These are phyloP conservation scores for Pristionchus arcanus DNA, from an alignment of 2,888 invertebrate species.

Conservation along the genomic window DNA sequence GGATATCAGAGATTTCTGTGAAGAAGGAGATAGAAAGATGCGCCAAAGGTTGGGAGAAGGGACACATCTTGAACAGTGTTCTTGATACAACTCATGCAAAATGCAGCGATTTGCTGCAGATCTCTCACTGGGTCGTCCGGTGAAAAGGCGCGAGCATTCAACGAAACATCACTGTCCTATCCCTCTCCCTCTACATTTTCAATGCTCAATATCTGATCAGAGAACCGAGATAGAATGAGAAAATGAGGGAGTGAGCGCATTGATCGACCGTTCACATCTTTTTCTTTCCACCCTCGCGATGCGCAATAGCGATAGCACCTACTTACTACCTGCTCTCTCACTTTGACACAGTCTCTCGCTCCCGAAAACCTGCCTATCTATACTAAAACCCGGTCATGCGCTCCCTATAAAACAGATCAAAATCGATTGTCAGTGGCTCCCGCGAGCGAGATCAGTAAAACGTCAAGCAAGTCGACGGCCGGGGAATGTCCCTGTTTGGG, in stretches of 20 bases:
- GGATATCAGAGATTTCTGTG: too few species aligned
- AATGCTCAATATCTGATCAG: too few species aligned
- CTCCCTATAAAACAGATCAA: neutral
- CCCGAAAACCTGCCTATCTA: neutral
- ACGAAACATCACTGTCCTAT: neutral
- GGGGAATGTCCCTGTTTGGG: slow-evolving; percentile 2
- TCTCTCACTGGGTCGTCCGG: neutral
- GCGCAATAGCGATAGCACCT: neutral
- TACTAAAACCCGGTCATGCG: neutral
- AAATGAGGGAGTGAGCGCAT: too few species aligned
- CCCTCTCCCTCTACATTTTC: too few species aligned
- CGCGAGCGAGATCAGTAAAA: neutral
- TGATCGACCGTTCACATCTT: neutral
- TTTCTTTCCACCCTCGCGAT: slow-evolving; percentile 24
- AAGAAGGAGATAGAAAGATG: too few species aligned
- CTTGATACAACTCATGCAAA: too few species aligned
- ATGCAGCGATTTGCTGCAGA: neutral
- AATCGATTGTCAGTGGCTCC: neutral
- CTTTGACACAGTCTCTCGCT: neutral
- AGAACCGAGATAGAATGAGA: too few species aligned
- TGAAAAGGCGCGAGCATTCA: neutral
- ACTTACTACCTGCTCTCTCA: slow-evolving; percentile 15
- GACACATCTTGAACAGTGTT: neutral
- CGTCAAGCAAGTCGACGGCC: neutral
- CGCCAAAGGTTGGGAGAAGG: too few species aligned